A percentile compares a stretch with the other conserved stretches of the same genome.
phyloP scores from a whole-genome alignment of 2,888 invertebrate genomes.

The Himalopsyche kuldschensis region DNA sequence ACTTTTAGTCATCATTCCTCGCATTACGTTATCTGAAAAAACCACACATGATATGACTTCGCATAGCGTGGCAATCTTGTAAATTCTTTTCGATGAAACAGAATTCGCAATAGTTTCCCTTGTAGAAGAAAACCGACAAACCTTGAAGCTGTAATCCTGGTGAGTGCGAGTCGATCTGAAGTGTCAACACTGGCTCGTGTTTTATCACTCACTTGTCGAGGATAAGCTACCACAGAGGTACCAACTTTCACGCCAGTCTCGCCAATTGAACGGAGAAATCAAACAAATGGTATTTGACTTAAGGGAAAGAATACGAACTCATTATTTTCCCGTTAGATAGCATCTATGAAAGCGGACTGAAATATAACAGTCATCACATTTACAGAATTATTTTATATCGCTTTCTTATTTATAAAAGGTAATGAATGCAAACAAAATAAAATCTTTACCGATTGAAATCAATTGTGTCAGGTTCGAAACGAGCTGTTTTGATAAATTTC shows the following conservation, averaged over 20 bases:
- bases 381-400: no score
- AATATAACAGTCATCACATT: no score
- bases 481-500: no score
- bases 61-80: not conserved
- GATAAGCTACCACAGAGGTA: conserved; percentile 9
- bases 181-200: conserved; percentile 35
- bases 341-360: not conserved
- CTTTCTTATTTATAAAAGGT: no score
- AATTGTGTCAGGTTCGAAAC: no score
- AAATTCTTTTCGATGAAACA: not conserved
- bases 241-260: not conserved
- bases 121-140: not conserved
- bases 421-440: no score
- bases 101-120: not conserved
- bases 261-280: not conserved
- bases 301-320: not conserved
- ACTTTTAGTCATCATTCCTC: not conserved
- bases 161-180: conserved; percentile 14
- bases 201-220: conserved; percentile 32
- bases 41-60: not conserved
- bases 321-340: not conserved
- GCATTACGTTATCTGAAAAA: not conserved
- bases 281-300: conserved; percentile 4
- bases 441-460: no score
- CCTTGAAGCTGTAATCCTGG: conserved; percentile 18